phyloP scores from a whole-genome alignment of 2,888 invertebrate species.

The Hirtodrosophila trivittata region DNA sequence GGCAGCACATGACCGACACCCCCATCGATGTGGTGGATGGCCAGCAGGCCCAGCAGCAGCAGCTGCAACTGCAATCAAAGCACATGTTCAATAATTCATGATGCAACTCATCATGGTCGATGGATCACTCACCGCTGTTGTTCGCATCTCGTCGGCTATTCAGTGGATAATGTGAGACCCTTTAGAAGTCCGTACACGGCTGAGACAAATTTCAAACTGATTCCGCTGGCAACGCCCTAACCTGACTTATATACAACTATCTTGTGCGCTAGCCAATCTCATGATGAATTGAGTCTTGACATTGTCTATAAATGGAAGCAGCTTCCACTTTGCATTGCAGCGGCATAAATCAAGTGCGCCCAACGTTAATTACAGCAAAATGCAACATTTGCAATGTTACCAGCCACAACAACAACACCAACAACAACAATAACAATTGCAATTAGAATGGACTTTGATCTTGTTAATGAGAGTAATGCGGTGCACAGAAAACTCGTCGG shows the following conservation, averaged over 20 bases:
- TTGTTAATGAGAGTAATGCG: conserved; percentile 35
- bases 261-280: not conserved
- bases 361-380: conserved; percentile 58
- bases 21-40: conserved; percentile 19
- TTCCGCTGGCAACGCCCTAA: conserved; percentile 52
- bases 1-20: conserved; percentile 51
- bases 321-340: conserved; percentile 43
- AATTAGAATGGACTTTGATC: conserved; percentile 52
- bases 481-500: conserved; percentile 27
- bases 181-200: conserved; percentile 35
- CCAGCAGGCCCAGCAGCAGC: conserved; percentile 40
- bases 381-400: conserved; percentile 10
- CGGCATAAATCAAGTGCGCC: conserved; percentile 62
- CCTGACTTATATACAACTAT: conserved; percentile 57
- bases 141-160: conserved; percentile 39
- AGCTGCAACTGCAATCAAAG: conserved; percentile 40
- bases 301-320: conserved; percentile 70
- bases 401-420: not conserved
- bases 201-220: conserved; percentile 50
- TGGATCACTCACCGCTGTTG: conserved; percentile 47
- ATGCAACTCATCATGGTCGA: not conserved
- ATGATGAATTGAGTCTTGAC: conserved; percentile 9
- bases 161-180: conserved; percentile 14
- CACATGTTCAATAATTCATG: not conserved
- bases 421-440: conserved; percentile 15